Evolutionary conservation across 1,140 invertebrate species (phyloP).

Genomic region (Platyscapa corneri): DNA sequence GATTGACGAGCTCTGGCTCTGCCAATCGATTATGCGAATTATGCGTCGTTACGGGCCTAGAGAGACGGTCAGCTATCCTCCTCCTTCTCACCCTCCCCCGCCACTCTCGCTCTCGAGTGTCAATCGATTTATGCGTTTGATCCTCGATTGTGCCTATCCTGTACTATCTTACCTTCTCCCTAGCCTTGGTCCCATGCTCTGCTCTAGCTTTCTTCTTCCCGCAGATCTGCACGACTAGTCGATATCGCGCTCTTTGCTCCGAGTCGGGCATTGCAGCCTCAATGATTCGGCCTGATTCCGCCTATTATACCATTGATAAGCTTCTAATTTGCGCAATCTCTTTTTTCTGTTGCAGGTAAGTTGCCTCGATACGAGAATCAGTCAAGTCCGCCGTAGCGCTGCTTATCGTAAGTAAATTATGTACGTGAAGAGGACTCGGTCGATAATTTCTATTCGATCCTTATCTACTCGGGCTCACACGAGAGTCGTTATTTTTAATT

Average conservation of each 20-base stretch:
- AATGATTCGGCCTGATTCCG: not conserved
- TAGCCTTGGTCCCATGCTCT: not conserved
- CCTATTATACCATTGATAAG: not conserved
- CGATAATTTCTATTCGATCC: slow-evolving; percentile 6
- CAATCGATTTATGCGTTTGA: slow-evolving; percentile 47
- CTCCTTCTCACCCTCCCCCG: not conserved
- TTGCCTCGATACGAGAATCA: slow-evolving; percentile 1
- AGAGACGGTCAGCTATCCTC: not conserved
- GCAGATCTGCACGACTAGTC: not conserved
- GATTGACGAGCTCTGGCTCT: no score
- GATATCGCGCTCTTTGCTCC: not conserved
- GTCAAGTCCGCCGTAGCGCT: not conserved
- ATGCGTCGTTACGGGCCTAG: slow-evolving; percentile 34
- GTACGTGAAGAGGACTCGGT: not conserved
- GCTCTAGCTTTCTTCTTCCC: no score
- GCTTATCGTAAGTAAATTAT: slow-evolving; percentile 48
- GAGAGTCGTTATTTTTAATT: slow-evolving; percentile 37
- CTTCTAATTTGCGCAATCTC: slow-evolving; percentile 7
- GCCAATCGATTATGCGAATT: slow-evolving; percentile 57
- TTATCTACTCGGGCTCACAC: not conserved
- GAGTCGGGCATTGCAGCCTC: no score
- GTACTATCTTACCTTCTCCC: slow-evolving; percentile 1
- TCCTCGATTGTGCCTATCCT: slow-evolving; percentile 29
- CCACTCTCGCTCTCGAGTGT: slow-evolving; percentile 20
- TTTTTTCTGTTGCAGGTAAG: slow-evolving; percentile 23